A percentile compares a stretch with the other conserved stretches of the same genome.
Conservation (phyloP, 2,797 vertebrate species). For the Lerista edwardsae region DNA sequence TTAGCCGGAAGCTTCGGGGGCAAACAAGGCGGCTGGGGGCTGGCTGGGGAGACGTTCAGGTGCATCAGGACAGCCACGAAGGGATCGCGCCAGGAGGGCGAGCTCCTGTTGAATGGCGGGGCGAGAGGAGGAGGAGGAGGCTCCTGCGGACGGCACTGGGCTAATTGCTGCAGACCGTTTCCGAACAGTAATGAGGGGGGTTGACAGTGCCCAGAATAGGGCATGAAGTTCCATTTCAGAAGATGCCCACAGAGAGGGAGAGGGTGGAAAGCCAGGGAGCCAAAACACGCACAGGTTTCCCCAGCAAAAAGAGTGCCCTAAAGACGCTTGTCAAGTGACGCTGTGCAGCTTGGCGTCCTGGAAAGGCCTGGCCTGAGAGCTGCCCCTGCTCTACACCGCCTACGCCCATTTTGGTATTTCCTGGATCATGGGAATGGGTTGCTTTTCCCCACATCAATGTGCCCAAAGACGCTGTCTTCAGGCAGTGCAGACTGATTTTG, state of each 20-base stretch:
- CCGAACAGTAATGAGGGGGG: conserved; percentile 63
- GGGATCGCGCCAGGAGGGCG: background rate
- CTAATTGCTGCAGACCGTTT: conserved; percentile 68
- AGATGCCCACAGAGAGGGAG: background rate
- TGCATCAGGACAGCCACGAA: background rate
- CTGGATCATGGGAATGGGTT: background rate
- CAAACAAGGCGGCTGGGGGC: background rate
- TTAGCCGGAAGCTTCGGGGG: background rate
- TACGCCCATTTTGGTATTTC: background rate
- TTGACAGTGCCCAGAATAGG: conserved; percentile 48
- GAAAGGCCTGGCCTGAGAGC: background rate
- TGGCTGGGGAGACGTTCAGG: background rate
- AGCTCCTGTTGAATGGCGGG: conserved; percentile 58
- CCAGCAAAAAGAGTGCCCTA: conserved; percentile 19
- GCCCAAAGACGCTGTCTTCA: background rate
- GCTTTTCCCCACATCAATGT: background rate
- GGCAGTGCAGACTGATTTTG: background rate
- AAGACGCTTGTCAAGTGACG: background rate
- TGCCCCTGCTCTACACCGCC: background rate
- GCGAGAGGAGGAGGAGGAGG: background rate
- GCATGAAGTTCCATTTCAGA: conserved; percentile 16
- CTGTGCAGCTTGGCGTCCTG: background rate
- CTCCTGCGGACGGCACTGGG: conserved; percentile 49
- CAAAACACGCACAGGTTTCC: background rate
- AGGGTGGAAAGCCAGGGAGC: background rate